These are phyloP conservation scores for Enteromius paludinosus DNA, from an alignment of 2,797 vertebrate species.

Conservation along the genomic window DNA sequence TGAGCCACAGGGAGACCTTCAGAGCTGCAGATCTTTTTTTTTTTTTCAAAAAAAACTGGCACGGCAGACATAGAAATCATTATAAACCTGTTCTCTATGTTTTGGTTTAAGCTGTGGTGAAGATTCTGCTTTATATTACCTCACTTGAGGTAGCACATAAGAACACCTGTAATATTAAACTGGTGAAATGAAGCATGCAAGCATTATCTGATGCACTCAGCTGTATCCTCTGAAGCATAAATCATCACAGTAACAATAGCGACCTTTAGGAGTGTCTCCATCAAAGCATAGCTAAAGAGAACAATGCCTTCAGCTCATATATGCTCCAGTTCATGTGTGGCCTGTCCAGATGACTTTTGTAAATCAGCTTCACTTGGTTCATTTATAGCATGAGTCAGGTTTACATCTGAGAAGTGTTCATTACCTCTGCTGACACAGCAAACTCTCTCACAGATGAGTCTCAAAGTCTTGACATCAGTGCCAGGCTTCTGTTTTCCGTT, in stretches of 20 bases:
- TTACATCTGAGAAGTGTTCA: background rate
- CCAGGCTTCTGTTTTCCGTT: constrained; percentile 3
- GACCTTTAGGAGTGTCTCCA: constrained; percentile 3
- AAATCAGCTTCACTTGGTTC: background rate
- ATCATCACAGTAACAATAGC: background rate
- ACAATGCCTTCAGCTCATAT: background rate
- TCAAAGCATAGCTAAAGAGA: background rate
- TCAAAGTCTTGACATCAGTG: background rate
- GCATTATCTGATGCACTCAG: background rate
- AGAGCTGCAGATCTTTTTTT: too few species aligned
- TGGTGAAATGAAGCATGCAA: background rate
- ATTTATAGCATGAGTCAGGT: background rate
- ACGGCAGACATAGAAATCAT: background rate
- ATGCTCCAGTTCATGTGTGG: constrained; percentile 3
- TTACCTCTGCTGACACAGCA: background rate
- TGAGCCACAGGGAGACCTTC: too few species aligned
- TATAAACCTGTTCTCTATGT: background rate
- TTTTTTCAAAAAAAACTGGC: background rate
- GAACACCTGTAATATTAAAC: constrained; percentile 7
- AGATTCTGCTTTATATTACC: background rate
- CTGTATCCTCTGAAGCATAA: background rate
- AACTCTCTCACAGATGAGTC: constrained; percentile 13
- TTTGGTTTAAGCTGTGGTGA: background rate
- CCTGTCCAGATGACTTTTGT: background rate
- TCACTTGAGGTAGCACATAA: background rate